Conservation (phyloP, 92 coral and sea anemone genomes). For the Porites evermanni region DNA sequence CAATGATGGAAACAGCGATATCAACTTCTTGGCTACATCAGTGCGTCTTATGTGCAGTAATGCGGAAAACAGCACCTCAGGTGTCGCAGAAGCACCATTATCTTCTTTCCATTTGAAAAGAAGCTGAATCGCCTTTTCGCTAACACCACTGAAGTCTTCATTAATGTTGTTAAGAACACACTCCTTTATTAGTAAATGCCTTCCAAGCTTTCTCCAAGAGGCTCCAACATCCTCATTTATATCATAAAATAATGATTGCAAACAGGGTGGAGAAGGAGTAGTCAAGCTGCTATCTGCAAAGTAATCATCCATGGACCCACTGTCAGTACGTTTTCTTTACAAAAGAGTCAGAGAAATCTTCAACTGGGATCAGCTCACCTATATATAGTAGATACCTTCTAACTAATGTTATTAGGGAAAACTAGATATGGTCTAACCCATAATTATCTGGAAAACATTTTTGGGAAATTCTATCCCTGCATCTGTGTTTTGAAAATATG, state of each 20-base stretch:
- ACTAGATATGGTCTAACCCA: too few relatives aligned
- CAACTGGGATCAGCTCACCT: too few relatives aligned
- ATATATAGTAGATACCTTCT: too few relatives aligned
- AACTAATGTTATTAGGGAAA: too few relatives aligned
- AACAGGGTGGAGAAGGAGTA: not conserved
- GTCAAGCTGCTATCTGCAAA: not conserved
- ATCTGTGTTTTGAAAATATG: too few relatives aligned
- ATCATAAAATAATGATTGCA: conserved; percentile 59
- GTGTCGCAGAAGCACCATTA: conserved; percentile 59
- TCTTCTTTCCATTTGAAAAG: conserved; percentile 75
- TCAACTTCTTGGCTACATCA: conserved; percentile 74
- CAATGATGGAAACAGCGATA: conserved; percentile 30
- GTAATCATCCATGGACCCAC: not conserved
- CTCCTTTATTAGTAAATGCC: conserved; percentile 64
- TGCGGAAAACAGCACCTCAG: conserved; percentile 61
- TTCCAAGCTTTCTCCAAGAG: conserved; percentile 85
- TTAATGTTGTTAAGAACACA: conserved; percentile 83
- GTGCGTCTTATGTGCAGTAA: conserved; percentile 64
- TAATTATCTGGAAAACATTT: too few relatives aligned
- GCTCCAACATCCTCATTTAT: conserved; percentile 76
- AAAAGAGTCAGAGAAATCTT: too few relatives aligned
- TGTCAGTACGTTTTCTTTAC: too few relatives aligned
- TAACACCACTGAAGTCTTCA: conserved; percentile 71
- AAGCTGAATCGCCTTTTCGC: conserved; percentile 87
- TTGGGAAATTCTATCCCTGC: too few relatives aligned